These are phyloP conservation scores for Pandemis cinnamomeana DNA, from an alignment of 2,888 invertebrate species.

Conservation along the genomic window DNA sequence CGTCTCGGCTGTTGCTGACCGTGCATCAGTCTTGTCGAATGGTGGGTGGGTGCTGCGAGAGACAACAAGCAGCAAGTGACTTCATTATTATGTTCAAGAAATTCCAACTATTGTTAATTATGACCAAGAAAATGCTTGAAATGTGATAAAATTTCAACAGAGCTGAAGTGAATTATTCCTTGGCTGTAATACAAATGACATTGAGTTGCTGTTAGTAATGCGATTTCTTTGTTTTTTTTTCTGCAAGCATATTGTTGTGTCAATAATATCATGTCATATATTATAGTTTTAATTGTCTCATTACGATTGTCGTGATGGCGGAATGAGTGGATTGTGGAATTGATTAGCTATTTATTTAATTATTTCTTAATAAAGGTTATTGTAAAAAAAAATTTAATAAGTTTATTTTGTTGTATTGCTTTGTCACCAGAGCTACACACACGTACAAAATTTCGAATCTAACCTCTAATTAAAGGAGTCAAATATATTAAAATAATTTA, in stretches of 20 bases:
- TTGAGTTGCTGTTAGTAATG: too few species aligned
- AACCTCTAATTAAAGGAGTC: too few species aligned
- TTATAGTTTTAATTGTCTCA: neutral
- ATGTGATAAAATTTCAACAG: too few species aligned
- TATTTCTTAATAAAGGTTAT: neutral
- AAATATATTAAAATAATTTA: too few species aligned
- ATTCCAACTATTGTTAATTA: neutral
- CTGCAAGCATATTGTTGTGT: neutral
- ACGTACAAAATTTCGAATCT: too few species aligned
- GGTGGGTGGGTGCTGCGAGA: slow-evolving; percentile 72
- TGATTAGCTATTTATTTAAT: neutral
- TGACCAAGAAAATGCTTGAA: neutral
- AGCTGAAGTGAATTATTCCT: too few species aligned
- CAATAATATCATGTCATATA: too few species aligned
- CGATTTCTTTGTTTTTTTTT: neutral
- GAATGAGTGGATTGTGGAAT: neutral
- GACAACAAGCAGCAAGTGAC: slow-evolving; percentile 21
- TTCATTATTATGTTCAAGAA: neutral
- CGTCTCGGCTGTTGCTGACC: slow-evolving; percentile 69
- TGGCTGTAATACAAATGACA: too few species aligned
- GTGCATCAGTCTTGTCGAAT: slow-evolving; percentile 82
- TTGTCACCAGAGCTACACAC: too few species aligned
- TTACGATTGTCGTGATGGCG: neutral
- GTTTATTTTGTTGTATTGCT: too few species aligned
- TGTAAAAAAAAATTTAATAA: too few species aligned